These are phyloP conservation scores for Diabrotica virgifera DNA, from an alignment of 1,140 invertebrate genomes.

Conservation along the genomic window DNA sequence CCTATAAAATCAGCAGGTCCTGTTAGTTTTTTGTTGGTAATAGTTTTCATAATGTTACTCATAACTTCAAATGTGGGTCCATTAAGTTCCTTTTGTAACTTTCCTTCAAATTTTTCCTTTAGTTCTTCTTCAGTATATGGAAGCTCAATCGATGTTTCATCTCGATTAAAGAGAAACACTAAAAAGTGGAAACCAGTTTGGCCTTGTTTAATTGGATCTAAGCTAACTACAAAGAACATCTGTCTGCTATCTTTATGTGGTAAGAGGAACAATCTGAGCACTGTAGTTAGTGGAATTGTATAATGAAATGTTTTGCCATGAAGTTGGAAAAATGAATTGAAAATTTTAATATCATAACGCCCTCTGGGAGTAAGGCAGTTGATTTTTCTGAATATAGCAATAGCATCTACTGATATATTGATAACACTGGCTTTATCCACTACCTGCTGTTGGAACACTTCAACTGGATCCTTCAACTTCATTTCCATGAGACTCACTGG, in stretches of 20 bases:
- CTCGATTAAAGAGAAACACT: conserved; percentile 90
- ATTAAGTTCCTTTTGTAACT: conserved; percentile 84
- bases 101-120: conserved; percentile 92
- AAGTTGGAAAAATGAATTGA: conserved; percentile 95
- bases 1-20: conserved; percentile 90
- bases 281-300: conserved; percentile 97
- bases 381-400: conserved; percentile 94
- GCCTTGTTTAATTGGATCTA: conserved; percentile 99
- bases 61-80: conserved; percentile 95
- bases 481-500: conserved; percentile 96
- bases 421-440: conserved; percentile 97
- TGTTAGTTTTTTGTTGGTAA: conserved; percentile 93
- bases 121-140: conserved; percentile 89
- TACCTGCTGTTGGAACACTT: conserved; percentile 93
- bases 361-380: conserved; percentile 98
- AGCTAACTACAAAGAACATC: conserved; percentile 97
- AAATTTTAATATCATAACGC: conserved; percentile 99
- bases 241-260: conserved; percentile 98
- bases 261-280: conserved; percentile 89
- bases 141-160: conserved; percentile 92
- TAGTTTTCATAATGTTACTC: conserved; percentile 93
- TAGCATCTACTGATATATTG: conserved; percentile 94
- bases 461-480: conserved; percentile 94
- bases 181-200: conserved; percentile 96
- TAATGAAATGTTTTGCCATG: conserved; percentile 99